Evolutionary conservation across 2,797 vertebrate species (phyloP).

Genomic region (Rhinoraja longicauda): DNA sequence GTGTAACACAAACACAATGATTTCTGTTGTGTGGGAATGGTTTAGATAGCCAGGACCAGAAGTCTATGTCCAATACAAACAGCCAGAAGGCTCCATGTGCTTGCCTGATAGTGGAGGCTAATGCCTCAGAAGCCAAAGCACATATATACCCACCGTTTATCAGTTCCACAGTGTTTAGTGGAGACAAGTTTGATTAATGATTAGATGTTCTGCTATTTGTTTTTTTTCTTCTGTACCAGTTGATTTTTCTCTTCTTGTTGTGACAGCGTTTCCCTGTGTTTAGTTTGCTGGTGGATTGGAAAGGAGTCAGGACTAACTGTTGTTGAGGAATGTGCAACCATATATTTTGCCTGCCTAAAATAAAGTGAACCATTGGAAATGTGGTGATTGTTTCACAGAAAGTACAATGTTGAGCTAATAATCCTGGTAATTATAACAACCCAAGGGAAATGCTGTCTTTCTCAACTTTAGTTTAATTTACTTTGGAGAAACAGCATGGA

Average conservation of each 20-base stretch:
- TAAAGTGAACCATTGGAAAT: not conserved
- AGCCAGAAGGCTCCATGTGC: slow-evolving; percentile 11
- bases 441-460: no score
- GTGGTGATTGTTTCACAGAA: not conserved
- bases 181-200: slow-evolving; percentile 39
- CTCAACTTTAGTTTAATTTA: not conserved
- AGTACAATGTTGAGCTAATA: not conserved
- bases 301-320: not conserved
- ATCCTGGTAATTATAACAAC: not conserved
- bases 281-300: not conserved
- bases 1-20: slow-evolving; percentile 4
- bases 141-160: slow-evolving; percentile 34
- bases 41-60: slow-evolving; percentile 15
- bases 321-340: not conserved
- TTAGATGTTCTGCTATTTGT: slow-evolving; percentile 38
- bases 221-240: not conserved
- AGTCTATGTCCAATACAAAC: slow-evolving; percentile 22
- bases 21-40: slow-evolving; percentile 18
- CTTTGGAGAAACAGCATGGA: no score
- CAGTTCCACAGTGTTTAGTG: slow-evolving; percentile 15
- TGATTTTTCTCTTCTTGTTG: slow-evolving; percentile 26
- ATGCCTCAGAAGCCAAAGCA: slow-evolving; percentile 29
- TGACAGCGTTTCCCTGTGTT: slow-evolving; percentile 23
- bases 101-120: slow-evolving; percentile 12
- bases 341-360: not conserved